Evolutionary conservation across 2,113 vertebrate species (phyloP).

Genomic region (Eclectus roratus): DNA sequence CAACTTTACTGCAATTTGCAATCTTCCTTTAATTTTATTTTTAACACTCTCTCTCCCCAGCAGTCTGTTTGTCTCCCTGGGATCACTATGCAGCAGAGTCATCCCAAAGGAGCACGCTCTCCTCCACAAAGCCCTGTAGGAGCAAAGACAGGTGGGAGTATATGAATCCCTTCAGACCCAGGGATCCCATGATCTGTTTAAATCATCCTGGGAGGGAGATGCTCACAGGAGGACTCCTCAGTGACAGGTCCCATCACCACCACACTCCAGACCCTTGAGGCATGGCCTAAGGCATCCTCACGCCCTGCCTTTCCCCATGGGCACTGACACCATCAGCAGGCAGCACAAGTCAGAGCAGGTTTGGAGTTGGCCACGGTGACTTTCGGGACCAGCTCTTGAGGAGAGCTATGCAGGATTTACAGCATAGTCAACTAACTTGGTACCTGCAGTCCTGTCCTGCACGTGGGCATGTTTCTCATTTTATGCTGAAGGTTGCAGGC

Average conservation of each 20-base stretch:
- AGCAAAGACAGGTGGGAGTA: background rate
- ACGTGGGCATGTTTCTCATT: background rate
- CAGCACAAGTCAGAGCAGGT: background rate
- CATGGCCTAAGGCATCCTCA: background rate
- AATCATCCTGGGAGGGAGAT: background rate
- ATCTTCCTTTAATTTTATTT: constrained; percentile 31
- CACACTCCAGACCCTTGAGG: background rate
- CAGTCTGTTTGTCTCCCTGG: background rate
- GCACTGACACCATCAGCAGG: background rate
- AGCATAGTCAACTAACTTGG: fast-evolving
- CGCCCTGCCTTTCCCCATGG: background rate
- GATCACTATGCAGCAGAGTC: background rate
- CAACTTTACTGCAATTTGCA: background rate
- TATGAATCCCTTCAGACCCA: background rate
- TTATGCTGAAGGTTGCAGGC: background rate
- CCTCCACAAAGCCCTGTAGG: background rate
- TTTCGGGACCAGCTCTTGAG: background rate
- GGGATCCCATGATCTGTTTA: background rate
- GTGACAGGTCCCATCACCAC: background rate
- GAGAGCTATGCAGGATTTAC: background rate
- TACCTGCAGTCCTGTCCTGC: background rate
- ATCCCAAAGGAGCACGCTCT: background rate
- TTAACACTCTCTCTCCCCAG: background rate
- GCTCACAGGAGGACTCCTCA: background rate
- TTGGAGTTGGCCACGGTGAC: fast-evolving